Evolutionary conservation across 2,113 vertebrate species (phyloP).

Genomic region (Fulmarus glacialis): DNA sequence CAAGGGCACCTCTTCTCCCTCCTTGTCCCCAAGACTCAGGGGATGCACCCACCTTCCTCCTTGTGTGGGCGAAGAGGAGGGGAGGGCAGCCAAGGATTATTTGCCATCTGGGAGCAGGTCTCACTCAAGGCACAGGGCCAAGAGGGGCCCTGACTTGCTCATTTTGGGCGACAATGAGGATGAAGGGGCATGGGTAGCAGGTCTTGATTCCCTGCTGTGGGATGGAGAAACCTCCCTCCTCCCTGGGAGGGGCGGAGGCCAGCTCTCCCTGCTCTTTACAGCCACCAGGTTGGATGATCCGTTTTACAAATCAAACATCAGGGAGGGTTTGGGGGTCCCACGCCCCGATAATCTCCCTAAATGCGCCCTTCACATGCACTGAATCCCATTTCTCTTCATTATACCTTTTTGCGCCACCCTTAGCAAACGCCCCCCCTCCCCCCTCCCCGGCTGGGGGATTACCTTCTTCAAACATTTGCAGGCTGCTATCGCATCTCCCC

Average conservation of each 20-base stretch:
- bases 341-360: accelerated
- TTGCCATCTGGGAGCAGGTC: neutral
- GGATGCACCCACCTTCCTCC: neutral
- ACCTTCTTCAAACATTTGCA: neutral
- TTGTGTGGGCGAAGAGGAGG: neutral
- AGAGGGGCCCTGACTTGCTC: neutral
- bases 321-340: neutral
- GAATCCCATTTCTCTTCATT: neutral
- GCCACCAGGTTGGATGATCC: neutral
- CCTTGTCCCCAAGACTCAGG: neutral
- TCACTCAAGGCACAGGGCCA: neutral
- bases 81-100: neutral
- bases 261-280: neutral
- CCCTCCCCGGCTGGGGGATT: accelerated
- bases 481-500: neutral
- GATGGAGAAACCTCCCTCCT: neutral
- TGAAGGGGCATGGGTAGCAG: accelerated
- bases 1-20: neutral
- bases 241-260: accelerated
- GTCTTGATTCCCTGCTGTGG: neutral
- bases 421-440: neutral
- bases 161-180: accelerated
- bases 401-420: neutral
- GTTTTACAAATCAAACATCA: neutral
- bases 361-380: neutral